Evolutionary conservation across 2,888 invertebrate genomes (phyloP), one percentile per base, ranked within the genome.

Genomic region (Ormyrus nitidulus): DNA sequence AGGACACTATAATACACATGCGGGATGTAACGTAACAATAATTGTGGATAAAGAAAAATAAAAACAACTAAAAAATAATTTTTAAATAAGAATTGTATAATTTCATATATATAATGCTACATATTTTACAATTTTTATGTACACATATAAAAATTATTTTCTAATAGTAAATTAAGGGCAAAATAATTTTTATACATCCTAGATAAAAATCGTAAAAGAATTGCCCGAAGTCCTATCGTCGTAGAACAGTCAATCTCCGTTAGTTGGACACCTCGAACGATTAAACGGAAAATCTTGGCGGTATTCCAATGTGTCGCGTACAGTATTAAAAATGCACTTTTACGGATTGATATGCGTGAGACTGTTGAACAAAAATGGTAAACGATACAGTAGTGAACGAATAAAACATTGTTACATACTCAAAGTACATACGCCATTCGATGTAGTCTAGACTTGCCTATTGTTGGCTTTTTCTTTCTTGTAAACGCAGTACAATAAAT

Each of bases 111-210:
- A 79, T 79, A 77, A 75, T 79, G 71, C 77, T 79, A 79, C 77
- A 82, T 71, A 77, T 82, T 82, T 82, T 82, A 82, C 81, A 82
- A 82, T 82, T 79, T 82, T 79, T 81, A 81, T 81, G 73, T 81
- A 81, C 79, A 80, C 80, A 77, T 81, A 81, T 79, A 79, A 81
- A 81, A 81, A 81, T 79, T 81, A 81, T 79, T 79, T 79, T 77
- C 79, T 81, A 81, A 62, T 72, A 79, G 72, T 79, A 58, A 71
- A 34, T 74, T 53, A 65, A 58, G 61, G 51, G 6, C 77, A 77
- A 77, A 79, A 82, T 82, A 82, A 82, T 82, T 82, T 82, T 82
- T 80, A 80, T 82, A 82, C 82, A 80, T 80, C 64, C 75, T 75
- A 80, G 62, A 80, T 82, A 82, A 82, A 80, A 82, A 82, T 82